phyloP scores from a whole-genome alignment of 1,140 invertebrate genomes.

The Dufourea novaeangliae region DNA sequence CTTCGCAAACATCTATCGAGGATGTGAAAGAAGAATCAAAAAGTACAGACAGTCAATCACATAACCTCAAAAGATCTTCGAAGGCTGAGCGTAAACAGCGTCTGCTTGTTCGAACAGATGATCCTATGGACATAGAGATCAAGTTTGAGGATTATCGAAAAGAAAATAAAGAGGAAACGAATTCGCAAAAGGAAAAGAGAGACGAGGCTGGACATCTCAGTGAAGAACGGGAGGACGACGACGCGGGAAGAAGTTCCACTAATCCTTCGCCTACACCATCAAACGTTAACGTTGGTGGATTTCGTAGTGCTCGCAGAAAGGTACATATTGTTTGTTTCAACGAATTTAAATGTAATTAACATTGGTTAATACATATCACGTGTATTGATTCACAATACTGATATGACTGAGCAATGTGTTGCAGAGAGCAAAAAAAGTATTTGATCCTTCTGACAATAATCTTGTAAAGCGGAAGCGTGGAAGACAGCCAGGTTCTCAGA shows the following conservation, averaged over 20 bases:
- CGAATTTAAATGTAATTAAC: no score
- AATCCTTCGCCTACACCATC: slow-evolving; percentile 79
- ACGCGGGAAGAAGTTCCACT: slow-evolving; percentile 75
- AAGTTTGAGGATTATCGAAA: slow-evolving; percentile 76
- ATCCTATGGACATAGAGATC: slow-evolving; percentile 75
- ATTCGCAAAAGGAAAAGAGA: slow-evolving; percentile 67
- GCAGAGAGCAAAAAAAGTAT: slow-evolving; percentile 87
- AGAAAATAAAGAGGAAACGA: slow-evolving; percentile 65
- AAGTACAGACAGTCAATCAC: slow-evolving; percentile 53
- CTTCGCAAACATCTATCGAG: not conserved
- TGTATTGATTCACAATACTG: not conserved
- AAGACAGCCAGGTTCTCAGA: slow-evolving; percentile 83
- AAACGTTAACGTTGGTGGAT: slow-evolving; percentile 71
- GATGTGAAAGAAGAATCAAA: slow-evolving; percentile 62
- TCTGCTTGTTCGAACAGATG: slow-evolving; percentile 75
- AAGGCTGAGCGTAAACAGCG: slow-evolving; percentile 78
- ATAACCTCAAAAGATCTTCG: slow-evolving; percentile 73
- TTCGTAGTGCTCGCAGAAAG: slow-evolving; percentile 79
- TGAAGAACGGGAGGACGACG: slow-evolving; percentile 78
- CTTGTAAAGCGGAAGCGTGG: slow-evolving; percentile 86
- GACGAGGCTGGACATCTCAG: slow-evolving; percentile 72
- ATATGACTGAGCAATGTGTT: slow-evolving; percentile 18
- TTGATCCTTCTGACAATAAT: slow-evolving; percentile 90
- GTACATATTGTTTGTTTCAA: slow-evolving; percentile 52
- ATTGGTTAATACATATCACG: not conserved